Evolutionary conservation across 2,113 vertebrate species (phyloP).

Genomic region (Notiomystis cincta): DNA sequence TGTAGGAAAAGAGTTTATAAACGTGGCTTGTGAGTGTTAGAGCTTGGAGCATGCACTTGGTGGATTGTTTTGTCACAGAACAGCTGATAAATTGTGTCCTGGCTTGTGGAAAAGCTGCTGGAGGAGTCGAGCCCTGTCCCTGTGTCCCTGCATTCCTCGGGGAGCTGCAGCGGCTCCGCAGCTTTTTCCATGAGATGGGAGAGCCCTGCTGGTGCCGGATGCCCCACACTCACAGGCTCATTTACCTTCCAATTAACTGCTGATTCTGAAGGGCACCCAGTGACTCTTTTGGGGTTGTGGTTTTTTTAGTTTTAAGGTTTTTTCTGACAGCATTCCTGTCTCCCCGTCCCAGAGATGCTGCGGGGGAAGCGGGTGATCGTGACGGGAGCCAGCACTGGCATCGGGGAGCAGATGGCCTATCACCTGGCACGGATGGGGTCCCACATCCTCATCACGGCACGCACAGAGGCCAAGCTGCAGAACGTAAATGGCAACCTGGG

Average conservation of each 20-base stretch:
- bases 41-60: background rate
- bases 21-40: background rate
- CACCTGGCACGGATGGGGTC: constrained; percentile 76
- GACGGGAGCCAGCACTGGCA: constrained; percentile 77
- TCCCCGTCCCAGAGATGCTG: constrained; percentile 71
- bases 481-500: constrained; percentile 64
- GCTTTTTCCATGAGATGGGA: background rate
- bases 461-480: constrained; percentile 68
- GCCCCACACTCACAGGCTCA: fast-evolving
- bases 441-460: constrained; percentile 72
- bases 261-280: background rate
- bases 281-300: too few species aligned
- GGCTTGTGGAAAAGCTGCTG: background rate
- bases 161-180: background rate
- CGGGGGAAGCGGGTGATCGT: constrained; percentile 75
- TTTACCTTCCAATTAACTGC: background rate
- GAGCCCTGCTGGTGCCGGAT: background rate
- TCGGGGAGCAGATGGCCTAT: constrained; percentile 77
- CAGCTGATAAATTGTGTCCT: background rate
- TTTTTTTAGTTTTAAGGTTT: too few species aligned
- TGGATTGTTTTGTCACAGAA: background rate
- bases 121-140: background rate
- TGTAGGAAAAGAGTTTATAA: background rate
- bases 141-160: fast-evolving
- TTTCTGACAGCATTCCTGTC: background rate